These are phyloP conservation scores for Cephus spinipes DNA, from an alignment of 2,888 invertebrate species.

Conservation along the genomic window DNA sequence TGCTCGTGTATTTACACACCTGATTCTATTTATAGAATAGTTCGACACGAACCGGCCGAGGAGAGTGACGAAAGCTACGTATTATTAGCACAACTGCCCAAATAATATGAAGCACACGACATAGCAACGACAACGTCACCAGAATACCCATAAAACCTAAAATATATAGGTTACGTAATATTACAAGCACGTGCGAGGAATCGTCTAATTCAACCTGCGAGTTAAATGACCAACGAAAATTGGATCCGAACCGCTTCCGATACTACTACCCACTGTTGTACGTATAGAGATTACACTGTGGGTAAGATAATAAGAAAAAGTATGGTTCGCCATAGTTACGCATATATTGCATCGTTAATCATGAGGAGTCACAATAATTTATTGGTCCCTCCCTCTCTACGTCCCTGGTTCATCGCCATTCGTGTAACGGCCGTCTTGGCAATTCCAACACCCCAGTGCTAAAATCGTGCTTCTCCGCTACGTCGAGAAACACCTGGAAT, in stretches of 20 bases:
- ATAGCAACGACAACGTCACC: neutral
- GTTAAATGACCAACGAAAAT: neutral
- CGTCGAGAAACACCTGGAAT: neutral
- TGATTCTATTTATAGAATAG: neutral
- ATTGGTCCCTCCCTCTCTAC: neutral
- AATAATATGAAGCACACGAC: neutral
- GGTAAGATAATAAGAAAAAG: neutral
- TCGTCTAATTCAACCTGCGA: neutral
- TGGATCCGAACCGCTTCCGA: neutral
- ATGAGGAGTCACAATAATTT: neutral
- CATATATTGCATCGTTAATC: slow-evolving; percentile 6
- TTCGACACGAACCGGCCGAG: neutral
- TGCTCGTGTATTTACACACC: neutral
- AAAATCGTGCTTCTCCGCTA: neutral
- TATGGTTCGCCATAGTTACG: neutral
- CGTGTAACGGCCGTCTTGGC: neutral
- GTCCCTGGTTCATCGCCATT: neutral
- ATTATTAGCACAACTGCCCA: neutral
- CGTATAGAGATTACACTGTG: neutral
- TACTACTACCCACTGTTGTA: neutral
- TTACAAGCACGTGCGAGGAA: neutral
- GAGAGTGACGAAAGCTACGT: neutral
- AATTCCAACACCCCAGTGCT: neutral
- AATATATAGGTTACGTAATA: neutral
- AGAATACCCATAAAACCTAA: neutral